Conservation (phyloP, 2,888 invertebrate species). For the Tetramorium bicarinatum region DNA sequence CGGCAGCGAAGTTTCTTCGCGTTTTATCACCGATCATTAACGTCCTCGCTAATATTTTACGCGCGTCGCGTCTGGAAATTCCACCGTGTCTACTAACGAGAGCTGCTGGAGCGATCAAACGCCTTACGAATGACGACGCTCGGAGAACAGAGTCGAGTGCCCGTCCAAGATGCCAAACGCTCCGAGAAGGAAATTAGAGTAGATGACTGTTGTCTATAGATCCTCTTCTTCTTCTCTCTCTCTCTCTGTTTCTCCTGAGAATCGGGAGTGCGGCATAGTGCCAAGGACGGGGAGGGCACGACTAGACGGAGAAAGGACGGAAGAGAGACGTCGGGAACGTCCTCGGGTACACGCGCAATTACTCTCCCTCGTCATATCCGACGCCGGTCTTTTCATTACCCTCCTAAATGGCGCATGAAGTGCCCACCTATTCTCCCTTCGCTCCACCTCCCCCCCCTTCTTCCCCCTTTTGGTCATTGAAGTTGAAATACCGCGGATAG, state of each 20-base stretch:
- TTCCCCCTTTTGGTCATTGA: slow-evolving; percentile 34
- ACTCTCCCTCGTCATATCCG: slow-evolving; percentile 75
- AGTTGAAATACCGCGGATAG: slow-evolving; percentile 75
- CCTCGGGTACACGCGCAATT: slow-evolving; percentile 76
- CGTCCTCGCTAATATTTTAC: slow-evolving; percentile 65
- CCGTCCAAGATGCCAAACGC: slow-evolving; percentile 73
- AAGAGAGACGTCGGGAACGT: slow-evolving; percentile 63
- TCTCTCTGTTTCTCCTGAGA: neutral
- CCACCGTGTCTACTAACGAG: slow-evolving; percentile 71
- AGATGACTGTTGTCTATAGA: slow-evolving; percentile 63
- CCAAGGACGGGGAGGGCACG: slow-evolving; percentile 49
- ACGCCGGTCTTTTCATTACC: slow-evolving; percentile 78
- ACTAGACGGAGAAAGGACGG: slow-evolving; percentile 31
- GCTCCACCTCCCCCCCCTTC: neutral
- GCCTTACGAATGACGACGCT: slow-evolving; percentile 46
- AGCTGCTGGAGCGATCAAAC: slow-evolving; percentile 66
- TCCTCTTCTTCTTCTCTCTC: neutral
- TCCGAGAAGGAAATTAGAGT: slow-evolving; percentile 74
- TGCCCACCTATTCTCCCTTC: slow-evolving; percentile 57
- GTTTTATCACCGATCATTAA: slow-evolving; percentile 68
- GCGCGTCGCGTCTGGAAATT: slow-evolving; percentile 66
- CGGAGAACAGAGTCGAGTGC: slow-evolving; percentile 41
- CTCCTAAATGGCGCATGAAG: slow-evolving; percentile 73
- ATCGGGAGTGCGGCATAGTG: slow-evolving; percentile 25
- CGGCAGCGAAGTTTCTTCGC: slow-evolving; percentile 42